Evolutionary conservation across 2,113 vertebrate species (phyloP).

Genomic region (Nettapus auritus): DNA sequence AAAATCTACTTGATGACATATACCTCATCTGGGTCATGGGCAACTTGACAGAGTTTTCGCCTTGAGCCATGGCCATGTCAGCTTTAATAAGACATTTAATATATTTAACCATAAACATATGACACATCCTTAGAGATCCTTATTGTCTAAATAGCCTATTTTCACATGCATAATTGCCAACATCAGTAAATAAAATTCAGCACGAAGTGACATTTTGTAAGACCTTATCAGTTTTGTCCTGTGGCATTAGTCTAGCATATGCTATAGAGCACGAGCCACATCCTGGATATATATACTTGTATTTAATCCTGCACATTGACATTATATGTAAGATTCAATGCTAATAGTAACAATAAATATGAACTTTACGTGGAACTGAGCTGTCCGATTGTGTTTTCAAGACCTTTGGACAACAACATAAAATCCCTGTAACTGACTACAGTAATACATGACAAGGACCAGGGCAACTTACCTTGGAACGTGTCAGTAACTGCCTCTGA

Average conservation of each 20-base stretch:
- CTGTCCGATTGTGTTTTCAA: not conserved
- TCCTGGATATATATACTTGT: not conserved
- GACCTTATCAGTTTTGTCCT: constrained; percentile 45
- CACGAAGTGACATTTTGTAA: constrained; percentile 49
- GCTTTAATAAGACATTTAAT: constrained; percentile 47
- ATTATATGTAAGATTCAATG: not conserved
- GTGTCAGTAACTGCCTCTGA: not conserved
- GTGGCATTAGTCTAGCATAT: constrained; percentile 17
- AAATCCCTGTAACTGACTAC: not conserved
- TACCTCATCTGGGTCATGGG: constrained; percentile 40
- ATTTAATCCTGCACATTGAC: not conserved
- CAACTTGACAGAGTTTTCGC: constrained; percentile 36
- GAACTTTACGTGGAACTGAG: not conserved
- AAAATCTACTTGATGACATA: constrained; percentile 30
- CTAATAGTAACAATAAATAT: not conserved
- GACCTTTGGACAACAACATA: not conserved
- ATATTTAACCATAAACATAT: constrained; percentile 55
- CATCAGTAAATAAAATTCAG: constrained; percentile 46
- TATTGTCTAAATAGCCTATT: constrained; percentile 17
- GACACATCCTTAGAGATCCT: constrained; percentile 50
- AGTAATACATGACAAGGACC: not conserved
- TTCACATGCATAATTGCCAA: constrained; percentile 44
- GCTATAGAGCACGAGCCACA: not conserved
- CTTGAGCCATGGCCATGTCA: constrained; percentile 29
- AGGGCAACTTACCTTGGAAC: not conserved